phyloP scores from a whole-genome alignment of 2,797 vertebrate genomes.

The Syndactyla subalaris region DNA sequence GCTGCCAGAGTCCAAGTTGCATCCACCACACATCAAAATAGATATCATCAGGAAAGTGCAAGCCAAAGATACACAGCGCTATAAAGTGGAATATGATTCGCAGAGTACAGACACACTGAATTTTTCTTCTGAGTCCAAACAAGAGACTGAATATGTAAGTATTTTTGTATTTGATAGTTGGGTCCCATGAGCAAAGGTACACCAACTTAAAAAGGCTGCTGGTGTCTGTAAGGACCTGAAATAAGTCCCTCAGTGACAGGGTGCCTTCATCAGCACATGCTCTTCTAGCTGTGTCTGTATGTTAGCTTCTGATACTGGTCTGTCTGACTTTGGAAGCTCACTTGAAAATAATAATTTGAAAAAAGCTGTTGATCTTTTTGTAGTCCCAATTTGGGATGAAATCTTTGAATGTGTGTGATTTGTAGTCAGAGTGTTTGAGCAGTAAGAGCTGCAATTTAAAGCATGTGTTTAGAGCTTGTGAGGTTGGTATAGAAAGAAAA shows the following conservation, averaged over 20 bases:
- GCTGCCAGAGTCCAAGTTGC: slow-evolving; percentile 72
- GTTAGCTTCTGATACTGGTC: not conserved
- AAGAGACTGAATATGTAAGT: slow-evolving; percentile 91
- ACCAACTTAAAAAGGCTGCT: not conserved
- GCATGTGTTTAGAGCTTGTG: not conserved
- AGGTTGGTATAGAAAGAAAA: not conserved
- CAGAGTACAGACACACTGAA: slow-evolving; percentile 89
- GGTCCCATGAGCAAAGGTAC: not conserved
- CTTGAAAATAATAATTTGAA: not conserved
- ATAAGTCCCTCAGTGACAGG: not conserved
- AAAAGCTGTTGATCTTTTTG: not conserved
- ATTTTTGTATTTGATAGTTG: not conserved
- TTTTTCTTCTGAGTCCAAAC: slow-evolving; percentile 90
- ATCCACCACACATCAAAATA: slow-evolving; percentile 80
- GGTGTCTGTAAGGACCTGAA: not conserved
- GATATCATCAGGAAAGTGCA: slow-evolving; percentile 85
- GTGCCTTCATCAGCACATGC: not conserved
- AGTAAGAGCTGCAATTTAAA: not conserved
- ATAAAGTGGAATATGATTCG: slow-evolving; percentile 85
- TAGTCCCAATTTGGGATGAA: not conserved
- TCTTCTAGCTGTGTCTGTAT: not conserved
- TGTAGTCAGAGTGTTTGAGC: not conserved
- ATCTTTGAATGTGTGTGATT: not conserved
- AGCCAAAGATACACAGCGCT: slow-evolving; percentile 85
- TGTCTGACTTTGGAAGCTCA: not conserved